Evolutionary conservation across 1,140 invertebrate species (phyloP).

Genomic region (Drosophila oshimai): DNA sequence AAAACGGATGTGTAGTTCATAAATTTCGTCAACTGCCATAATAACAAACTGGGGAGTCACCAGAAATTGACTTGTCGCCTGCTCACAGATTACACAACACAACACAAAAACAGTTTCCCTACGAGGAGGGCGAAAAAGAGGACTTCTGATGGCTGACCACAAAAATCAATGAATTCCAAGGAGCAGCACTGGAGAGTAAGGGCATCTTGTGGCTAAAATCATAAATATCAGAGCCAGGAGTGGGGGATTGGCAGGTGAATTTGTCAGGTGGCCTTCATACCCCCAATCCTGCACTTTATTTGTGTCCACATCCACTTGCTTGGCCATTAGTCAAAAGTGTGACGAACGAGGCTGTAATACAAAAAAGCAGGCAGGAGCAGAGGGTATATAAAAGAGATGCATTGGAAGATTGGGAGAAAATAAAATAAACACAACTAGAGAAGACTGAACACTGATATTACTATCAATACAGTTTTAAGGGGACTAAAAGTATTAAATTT

Average conservation of each 20-base stretch:
- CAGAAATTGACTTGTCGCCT: conserved; percentile 72
- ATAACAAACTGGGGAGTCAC: conserved; percentile 61
- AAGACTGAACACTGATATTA: too few relatives aligned
- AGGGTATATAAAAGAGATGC: conserved; percentile 2
- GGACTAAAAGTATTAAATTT: too few relatives aligned
- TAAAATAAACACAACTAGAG: neutral
- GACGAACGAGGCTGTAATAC: conserved; percentile 49
- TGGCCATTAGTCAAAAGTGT: conserved; percentile 72
- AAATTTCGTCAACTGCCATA: conserved; percentile 80
- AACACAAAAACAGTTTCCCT: conserved; percentile 28
- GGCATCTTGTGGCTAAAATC: conserved; percentile 58
- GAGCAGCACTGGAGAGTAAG: conserved; percentile 8
- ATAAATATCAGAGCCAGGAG: conserved; percentile 61
- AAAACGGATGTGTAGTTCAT: conserved; percentile 79
- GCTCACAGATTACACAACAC: conserved; percentile 62
- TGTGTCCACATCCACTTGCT: conserved; percentile 17
- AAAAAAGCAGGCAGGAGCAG: conserved; percentile 15
- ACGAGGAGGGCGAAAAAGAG: neutral
- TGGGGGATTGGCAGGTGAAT: conserved; percentile 64
- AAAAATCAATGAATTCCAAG: conserved; percentile 31
- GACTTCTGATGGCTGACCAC: conserved; percentile 6
- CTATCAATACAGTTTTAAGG: too few relatives aligned
- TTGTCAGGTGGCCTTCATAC: conserved; percentile 39
- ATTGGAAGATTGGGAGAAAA: neutral
- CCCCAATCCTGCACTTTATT: neutral